Percentiles rank a stretch among this genome's conserved stretches.
These are phyloP conservation scores for Ashinkailepas kermadecensis DNA, from an alignment of 2,888 invertebrate species.

Conservation along the genomic window DNA sequence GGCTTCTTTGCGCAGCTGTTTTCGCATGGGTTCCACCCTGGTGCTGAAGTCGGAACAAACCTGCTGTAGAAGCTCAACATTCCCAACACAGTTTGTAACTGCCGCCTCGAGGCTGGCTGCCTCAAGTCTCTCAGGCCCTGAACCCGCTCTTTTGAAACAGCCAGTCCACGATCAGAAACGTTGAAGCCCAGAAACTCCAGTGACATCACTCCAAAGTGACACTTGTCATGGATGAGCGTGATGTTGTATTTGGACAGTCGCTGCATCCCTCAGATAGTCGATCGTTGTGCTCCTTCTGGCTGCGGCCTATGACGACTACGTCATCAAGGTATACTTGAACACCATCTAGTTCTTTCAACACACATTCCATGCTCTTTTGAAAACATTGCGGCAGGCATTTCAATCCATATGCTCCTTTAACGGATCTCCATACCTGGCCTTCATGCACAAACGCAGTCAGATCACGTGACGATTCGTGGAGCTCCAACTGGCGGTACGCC, in stretches of 20 bases:
- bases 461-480: neutral
- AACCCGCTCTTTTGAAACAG: neutral
- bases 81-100: neutral
- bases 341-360: neutral
- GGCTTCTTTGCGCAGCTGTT: no score
- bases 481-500: no score
- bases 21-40: no score
- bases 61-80: neutral
- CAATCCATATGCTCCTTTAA: neutral
- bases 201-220: neutral
- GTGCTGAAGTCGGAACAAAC: neutral
- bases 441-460: neutral
- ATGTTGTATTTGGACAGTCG: no score
- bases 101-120: neutral
- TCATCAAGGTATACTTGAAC: no score
- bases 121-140: neutral
- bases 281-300: no score
- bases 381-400: neutral
- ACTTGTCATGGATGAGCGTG: no score
- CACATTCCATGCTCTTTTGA: neutral
- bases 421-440: neutral
- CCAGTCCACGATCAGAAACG: neutral
- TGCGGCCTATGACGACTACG: no score
- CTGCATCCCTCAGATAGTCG: no score
- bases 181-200: neutral